Conservation (phyloP, 2,888 invertebrate species). For the Harpalus rubripes region DNA sequence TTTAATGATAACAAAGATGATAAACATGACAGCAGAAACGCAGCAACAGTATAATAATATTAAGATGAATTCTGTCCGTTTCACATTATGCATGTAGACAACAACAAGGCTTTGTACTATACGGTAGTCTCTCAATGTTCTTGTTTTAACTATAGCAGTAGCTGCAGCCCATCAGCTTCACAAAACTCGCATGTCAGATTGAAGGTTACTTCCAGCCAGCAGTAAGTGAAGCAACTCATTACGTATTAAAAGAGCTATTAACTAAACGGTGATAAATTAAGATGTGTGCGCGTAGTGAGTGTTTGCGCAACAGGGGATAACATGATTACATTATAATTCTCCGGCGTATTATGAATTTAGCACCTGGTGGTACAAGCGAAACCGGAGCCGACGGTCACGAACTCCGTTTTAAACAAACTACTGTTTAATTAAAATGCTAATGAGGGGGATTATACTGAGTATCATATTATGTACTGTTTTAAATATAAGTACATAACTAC, state of each 20-base stretch:
- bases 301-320: conserved; percentile 65
- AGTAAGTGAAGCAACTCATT: conserved; percentile 52
- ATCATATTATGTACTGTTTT: conserved; percentile 32
- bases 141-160: neutral
- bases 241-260: conserved; percentile 66
- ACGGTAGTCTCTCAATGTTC: too few species aligned
- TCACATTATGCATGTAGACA: conserved; percentile 30
- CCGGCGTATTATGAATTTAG: conserved; percentile 62
- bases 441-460: conserved; percentile 26
- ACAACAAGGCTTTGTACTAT: neutral
- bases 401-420: conserved; percentile 48
- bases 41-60: conserved; percentile 6
- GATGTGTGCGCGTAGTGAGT: conserved; percentile 57
- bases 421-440: conserved; percentile 61
- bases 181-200: conserved; percentile 42
- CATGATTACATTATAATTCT: conserved; percentile 66
- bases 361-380: conserved; percentile 55
- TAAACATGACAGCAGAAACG: neutral
- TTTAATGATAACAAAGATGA: neutral
- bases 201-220: neutral
- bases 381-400: conserved; percentile 44
- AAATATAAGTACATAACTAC: neutral
- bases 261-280: conserved; percentile 67
- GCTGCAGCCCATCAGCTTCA: neutral
- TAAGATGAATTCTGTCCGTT: conserved; percentile 19